These are phyloP conservation scores for Pardalotus punctatus DNA, from an alignment of 2,113 vertebrate species.

Conservation along the genomic window DNA sequence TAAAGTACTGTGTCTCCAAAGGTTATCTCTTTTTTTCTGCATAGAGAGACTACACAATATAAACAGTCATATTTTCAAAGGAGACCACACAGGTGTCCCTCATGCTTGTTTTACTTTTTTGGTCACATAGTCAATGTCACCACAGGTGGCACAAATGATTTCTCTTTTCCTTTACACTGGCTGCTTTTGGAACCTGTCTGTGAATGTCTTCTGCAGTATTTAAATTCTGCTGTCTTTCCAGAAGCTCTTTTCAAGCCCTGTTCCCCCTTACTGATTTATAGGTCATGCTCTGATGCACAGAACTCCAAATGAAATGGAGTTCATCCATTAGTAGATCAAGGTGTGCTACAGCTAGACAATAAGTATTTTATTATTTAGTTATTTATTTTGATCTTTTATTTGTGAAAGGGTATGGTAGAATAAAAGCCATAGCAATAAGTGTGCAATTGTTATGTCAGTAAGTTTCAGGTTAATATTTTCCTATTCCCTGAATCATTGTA, in stretches of 20 bases:
- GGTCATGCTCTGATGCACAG: background rate
- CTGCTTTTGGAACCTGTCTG: background rate
- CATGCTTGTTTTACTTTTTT: background rate
- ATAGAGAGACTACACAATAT: background rate
- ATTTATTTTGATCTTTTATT: background rate
- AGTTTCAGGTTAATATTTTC: background rate
- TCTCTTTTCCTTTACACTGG: background rate
- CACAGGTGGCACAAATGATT: background rate
- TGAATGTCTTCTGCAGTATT: background rate
- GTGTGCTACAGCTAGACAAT: background rate
- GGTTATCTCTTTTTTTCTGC: background rate
- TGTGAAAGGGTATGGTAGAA: background rate
- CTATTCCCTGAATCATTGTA: background rate
- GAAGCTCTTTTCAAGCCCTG: background rate
- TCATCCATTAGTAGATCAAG: background rate
- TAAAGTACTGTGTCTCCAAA: background rate
- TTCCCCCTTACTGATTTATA: background rate
- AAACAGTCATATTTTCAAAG: background rate
- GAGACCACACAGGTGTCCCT: background rate
- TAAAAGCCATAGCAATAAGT: background rate
- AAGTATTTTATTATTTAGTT: background rate
- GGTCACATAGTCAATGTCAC: background rate
- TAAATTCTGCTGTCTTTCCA: background rate
- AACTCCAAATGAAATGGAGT: background rate
- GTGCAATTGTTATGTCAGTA: background rate